Percentiles rank a stretch among this genome's conserved stretches.
These are phyloP conservation scores for Aix galericulata DNA, from an alignment of 2,113 vertebrate species.

Conservation along the genomic window DNA sequence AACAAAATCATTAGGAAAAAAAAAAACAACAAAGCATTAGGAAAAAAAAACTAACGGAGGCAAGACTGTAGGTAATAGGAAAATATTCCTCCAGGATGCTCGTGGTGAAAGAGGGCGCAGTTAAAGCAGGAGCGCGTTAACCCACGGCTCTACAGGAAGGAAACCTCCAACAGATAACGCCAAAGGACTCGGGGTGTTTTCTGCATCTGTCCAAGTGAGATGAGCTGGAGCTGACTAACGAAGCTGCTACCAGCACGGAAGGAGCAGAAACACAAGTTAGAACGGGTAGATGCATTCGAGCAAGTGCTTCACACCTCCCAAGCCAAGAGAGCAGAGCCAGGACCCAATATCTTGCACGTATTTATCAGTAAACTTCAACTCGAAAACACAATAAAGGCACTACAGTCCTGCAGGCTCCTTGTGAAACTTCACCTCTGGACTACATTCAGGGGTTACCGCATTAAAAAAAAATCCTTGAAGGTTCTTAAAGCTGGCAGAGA, in stretches of 20 bases:
- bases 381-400: background rate
- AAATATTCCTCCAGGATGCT: background rate
- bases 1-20: background rate
- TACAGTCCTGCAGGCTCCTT: background rate
- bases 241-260: background rate
- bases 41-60: background rate
- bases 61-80: background rate
- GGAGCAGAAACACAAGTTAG: background rate
- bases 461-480: background rate
- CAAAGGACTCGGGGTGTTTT: background rate
- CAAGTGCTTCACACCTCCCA: background rate
- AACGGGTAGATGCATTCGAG: background rate
- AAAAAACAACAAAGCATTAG: background rate
- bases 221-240: background rate
- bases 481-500: background rate
- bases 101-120: background rate
- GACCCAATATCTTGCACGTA: background rate
- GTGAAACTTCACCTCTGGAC: background rate
- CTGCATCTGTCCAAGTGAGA: background rate
- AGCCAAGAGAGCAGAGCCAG: background rate
- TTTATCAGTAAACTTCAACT: background rate
- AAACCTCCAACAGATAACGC: constrained; percentile 12
- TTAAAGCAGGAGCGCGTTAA: background rate
- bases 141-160: background rate
- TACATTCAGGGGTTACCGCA: background rate